phyloP scores from a whole-genome alignment of 2,888 invertebrate genomes.

The Parnassius apollo region DNA sequence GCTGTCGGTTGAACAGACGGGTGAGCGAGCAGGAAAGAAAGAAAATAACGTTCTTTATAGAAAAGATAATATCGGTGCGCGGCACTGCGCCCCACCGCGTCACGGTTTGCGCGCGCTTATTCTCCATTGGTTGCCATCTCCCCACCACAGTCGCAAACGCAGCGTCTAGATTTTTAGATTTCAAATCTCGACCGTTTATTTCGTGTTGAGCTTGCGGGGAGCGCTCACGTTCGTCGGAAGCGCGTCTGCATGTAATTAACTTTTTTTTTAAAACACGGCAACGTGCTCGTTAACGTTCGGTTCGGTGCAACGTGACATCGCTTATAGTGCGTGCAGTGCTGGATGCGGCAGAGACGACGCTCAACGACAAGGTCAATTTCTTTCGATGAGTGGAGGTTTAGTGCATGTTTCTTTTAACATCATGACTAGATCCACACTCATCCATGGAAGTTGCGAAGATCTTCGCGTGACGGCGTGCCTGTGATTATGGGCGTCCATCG shows the following conservation, averaged over 20 bases:
- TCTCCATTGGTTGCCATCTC: constrained; percentile 40
- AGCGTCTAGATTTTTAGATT: constrained; percentile 77
- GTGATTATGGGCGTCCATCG: constrained; percentile 62
- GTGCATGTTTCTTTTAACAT: constrained; percentile 83
- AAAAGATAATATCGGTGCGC: constrained; percentile 71
- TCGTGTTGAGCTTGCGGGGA: constrained; percentile 66
- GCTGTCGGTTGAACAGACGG: constrained; percentile 74
- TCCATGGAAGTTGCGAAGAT: constrained; percentile 84
- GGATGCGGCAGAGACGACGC: constrained; percentile 48
- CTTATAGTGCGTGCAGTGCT: constrained; percentile 74
- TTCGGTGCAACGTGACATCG: constrained; percentile 75
- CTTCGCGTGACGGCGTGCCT: constrained; percentile 57
- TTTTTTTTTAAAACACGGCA: constrained; percentile 62
- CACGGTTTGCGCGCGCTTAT: constrained; percentile 49
- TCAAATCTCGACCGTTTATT: constrained; percentile 82
- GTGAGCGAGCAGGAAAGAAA: constrained; percentile 66
- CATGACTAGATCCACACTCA: constrained; percentile 92
- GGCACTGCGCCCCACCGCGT: constrained; percentile 53
- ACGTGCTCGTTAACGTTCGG: constrained; percentile 67
- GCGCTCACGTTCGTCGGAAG: constrained; percentile 46
- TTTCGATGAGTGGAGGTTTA: constrained; percentile 88
- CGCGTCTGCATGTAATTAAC: constrained; percentile 45
- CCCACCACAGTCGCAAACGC: constrained; percentile 64
- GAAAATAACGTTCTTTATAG: constrained; percentile 74
- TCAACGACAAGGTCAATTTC: constrained; percentile 73